These are phyloP conservation scores for Mythimna pallens DNA, from an alignment of 2,888 invertebrate genomes.

Conservation along the genomic window DNA sequence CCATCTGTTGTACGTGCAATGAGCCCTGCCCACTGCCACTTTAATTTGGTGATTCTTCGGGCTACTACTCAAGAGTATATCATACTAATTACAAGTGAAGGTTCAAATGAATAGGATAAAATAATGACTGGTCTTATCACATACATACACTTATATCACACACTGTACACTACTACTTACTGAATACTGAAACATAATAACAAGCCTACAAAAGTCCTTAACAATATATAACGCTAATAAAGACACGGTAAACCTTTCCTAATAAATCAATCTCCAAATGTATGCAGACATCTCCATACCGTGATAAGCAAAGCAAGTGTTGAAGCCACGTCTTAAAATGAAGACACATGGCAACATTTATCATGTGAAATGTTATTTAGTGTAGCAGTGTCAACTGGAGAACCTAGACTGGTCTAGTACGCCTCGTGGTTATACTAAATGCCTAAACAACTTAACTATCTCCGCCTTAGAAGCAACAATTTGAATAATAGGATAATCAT, in stretches of 20 bases:
- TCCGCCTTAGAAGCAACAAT: slow-evolving; percentile 14
- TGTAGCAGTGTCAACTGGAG: slow-evolving; percentile 29
- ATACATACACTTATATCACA: too few relatives aligned
- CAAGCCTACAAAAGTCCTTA: neutral
- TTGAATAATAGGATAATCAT: slow-evolving; percentile 7
- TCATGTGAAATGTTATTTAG: slow-evolving; percentile 34
- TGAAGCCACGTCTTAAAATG: slow-evolving; percentile 36
- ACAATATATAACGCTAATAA: neutral
- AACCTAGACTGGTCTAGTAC: slow-evolving; percentile 19
- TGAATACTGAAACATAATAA: neutral
- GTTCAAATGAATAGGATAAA: too few relatives aligned
- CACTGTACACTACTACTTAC: too few relatives aligned
- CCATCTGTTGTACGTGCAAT: too few relatives aligned
- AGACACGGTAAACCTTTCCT: neutral
- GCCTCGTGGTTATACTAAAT: slow-evolving; percentile 17
- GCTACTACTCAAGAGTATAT: too few relatives aligned
- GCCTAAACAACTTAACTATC: slow-evolving; percentile 15
- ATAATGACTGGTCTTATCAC: too few relatives aligned
- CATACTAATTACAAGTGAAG: too few relatives aligned
- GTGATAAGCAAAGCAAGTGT: slow-evolving; percentile 34
- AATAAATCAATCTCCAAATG: slow-evolving; percentile 22
- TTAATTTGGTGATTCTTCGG: too few relatives aligned
- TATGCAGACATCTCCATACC: slow-evolving; percentile 19
- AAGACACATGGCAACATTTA: slow-evolving; percentile 42
- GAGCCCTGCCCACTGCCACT: too few relatives aligned